These are phyloP conservation scores for Epicampocera succincta DNA, from an alignment of 2,888 invertebrate genomes.

Conservation along the genomic window DNA sequence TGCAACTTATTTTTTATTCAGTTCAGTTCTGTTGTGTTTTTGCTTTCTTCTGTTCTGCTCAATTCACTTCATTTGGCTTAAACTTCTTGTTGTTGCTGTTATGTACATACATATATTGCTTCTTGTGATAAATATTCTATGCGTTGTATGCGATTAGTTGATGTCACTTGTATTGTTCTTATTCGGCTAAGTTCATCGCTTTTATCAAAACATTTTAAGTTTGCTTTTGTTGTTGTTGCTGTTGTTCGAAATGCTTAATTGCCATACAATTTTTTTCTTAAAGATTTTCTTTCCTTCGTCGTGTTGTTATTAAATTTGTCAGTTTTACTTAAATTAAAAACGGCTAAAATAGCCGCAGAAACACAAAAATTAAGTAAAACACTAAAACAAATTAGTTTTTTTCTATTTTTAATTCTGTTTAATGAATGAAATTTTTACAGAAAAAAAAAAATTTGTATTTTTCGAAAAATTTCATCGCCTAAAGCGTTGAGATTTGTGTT, in stretches of 20 bases:
- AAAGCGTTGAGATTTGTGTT: slow-evolving; percentile 53
- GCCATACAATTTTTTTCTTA: slow-evolving; percentile 50
- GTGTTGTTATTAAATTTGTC: slow-evolving; percentile 46
- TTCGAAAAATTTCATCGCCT: slow-evolving; percentile 42
- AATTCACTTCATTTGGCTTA: slow-evolving; percentile 47
- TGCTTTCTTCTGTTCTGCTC: slow-evolving; percentile 19
- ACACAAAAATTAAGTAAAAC: slow-evolving; percentile 33
- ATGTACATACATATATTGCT: too few relatives aligned
- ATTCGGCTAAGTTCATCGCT: slow-evolving; percentile 44
- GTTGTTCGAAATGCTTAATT: slow-evolving; percentile 59
- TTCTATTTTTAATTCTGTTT: slow-evolving; percentile 47
- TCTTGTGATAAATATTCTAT: slow-evolving; percentile 64
- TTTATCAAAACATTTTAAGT: slow-evolving; percentile 17
- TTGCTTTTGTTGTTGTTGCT: slow-evolving; percentile 43
- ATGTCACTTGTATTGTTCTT: slow-evolving; percentile 62
- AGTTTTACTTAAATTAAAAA: slow-evolving; percentile 36
- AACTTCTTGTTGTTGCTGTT: slow-evolving; percentile 28
- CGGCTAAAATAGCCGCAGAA: slow-evolving; percentile 2
- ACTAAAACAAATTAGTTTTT: slow-evolving; percentile 2
- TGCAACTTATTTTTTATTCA: slow-evolving; percentile 22
- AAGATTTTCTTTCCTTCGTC: slow-evolving; percentile 28
- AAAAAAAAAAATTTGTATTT: slow-evolving; percentile 64
- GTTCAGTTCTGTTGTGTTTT: slow-evolving; percentile 27
- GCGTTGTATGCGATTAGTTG: slow-evolving; percentile 69
- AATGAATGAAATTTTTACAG: slow-evolving; percentile 68